Evolutionary conservation across 2,113 vertebrate genomes (phyloP), one percentile per base, ranked within the genome.

Genomic region (Kryptolebias marmoratus): DNA sequence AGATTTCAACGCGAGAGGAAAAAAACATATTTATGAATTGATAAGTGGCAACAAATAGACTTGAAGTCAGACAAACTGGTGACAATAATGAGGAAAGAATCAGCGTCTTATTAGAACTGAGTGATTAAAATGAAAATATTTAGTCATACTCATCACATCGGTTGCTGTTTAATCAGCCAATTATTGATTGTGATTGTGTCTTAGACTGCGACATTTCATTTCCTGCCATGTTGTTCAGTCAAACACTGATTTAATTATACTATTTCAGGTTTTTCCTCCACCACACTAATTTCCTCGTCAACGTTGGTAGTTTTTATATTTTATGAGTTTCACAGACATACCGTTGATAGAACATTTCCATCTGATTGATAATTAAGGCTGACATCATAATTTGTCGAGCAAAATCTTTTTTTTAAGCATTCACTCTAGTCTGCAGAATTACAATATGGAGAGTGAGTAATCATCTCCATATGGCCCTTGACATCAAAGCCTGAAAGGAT

Each of bases 401-500:
- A 31, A 54, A 14, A 65, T 70, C 28, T 54, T 61, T 60, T 39
- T 22, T 22, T 42, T 42, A 27, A 60, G 36, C 44, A 44, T 50
- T 64, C 45, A 10, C 47, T 67, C 44, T 45, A 15, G 32, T 64
- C n/a, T 50, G 58, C 36, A 15, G 48, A 9, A 73, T 75, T 36
- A 62, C 61, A 48, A 15, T n/a, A 60, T 16, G 5, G 52, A 64
- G 31, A 8, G 45, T 36, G 61, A 57, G 80, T 72, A 64, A 78
- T 53, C 28, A 60, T 71, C 72, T 77, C 74, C 64, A 68, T 81
- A 80, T 63, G 74, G 68, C 57, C 61, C 49, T n/a, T n/a, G 57
- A 57, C 50, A 56, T 71, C 47, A 73, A 77, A 73, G 47, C n/a
- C 53, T 55, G 58, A 36, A 53, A 42, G 54, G 65, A 80, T 89